Evolutionary conservation across 2,113 vertebrate genomes (phyloP), one percentile per base, ranked within the genome.

Genomic region (Rhynchomys soricoides): DNA sequence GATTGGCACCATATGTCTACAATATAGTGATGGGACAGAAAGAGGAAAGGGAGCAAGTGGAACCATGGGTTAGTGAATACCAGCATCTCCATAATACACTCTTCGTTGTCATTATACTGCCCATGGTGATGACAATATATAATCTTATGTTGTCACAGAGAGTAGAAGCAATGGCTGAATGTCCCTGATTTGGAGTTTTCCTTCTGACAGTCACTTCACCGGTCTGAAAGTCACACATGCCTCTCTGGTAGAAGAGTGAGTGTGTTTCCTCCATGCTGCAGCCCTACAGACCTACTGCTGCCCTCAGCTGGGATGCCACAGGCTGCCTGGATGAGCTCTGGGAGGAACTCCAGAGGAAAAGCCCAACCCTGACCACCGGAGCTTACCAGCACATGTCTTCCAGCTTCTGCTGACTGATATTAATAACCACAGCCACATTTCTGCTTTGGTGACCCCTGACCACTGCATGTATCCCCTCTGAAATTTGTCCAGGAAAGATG

Each of bases 401-500:
- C 90, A 29, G 55, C 43, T 78, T 45, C 89, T 5, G 2, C 62
- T 64, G 68, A 10, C 75, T 71, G 94, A 73, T 73, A 86, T 81
- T 59, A 55, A 57, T 7, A 66, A 89, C 81, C 93, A 89, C 52
- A 87, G 83, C 64, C 86, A 40, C 7, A 55, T 86, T 94, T 95
- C 94, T 83, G 86, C 79, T 94, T 77, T 62, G 52, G n/a, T 4
- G 66, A 90, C 70, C 74, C 88, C 87, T 24, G 48, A 71, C 77
- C 89, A 37, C 90, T 59, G 57, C 93, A 52, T 45, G 29, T 48
- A 71, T 77, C 87, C 68, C 94, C 31, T 96, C 92, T 93, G 93
- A 96, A 96, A 97, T 43, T 4, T 66, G 59, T 94, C 89, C 95
- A 94, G 71, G 66, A 94, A 93, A 91, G n/a, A 37, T 29, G 96